Conservation (phyloP, 2,113 vertebrate species). For the Myiozetetes cayanensis region DNA sequence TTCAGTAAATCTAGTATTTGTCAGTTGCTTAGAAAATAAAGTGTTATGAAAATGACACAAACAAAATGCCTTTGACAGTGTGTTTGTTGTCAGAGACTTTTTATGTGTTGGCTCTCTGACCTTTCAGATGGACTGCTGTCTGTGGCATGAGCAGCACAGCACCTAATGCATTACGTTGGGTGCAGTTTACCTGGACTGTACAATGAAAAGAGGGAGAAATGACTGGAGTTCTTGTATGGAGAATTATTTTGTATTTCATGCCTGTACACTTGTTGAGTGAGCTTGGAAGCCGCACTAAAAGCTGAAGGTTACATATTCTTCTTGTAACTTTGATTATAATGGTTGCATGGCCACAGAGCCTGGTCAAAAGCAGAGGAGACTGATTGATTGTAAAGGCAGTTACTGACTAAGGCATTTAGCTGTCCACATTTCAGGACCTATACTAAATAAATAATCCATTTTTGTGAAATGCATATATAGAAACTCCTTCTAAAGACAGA, state of each 20-base stretch:
- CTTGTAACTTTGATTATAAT: not conserved
- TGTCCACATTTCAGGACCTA: not conserved
- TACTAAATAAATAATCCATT: not conserved
- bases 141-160: not conserved
- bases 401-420: not conserved
- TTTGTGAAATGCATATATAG: not conserved
- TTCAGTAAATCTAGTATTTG: not conserved
- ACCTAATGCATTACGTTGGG: accelerated
- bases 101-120: not conserved
- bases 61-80: not conserved
- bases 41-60: not conserved
- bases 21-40: not conserved
- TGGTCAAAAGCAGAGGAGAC: not conserved
- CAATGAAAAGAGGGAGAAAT: not conserved
- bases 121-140: not conserved
- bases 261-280: not conserved
- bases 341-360: not conserved
- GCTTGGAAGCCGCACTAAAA: not conserved
- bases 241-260: not conserved
- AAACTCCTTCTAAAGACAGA: not conserved
- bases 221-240: not conserved
- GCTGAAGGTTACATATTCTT: not conserved
- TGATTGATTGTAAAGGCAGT: not conserved
- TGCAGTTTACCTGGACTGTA: not conserved
- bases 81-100: not conserved